Evolutionary conservation across 1,140 invertebrate genomes (phyloP).

Genomic region (Drosophila kohkoa): DNA sequence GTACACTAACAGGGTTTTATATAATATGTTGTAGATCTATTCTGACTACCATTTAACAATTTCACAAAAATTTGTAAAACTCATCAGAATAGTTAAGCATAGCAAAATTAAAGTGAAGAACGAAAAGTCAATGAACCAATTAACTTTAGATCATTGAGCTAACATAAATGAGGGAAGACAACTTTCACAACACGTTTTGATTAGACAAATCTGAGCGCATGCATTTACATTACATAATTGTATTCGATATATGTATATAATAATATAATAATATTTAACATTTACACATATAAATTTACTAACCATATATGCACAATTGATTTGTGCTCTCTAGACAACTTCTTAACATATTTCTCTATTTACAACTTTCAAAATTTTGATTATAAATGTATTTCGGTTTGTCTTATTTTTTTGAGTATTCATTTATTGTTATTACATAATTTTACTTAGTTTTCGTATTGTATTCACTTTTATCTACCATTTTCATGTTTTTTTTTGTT

Average conservation of each 20-base stretch:
- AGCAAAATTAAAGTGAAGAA: constrained; percentile 39
- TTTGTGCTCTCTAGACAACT: constrained; percentile 33
- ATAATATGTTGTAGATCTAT: constrained; percentile 7
- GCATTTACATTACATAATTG: constrained; percentile 52
- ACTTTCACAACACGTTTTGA: constrained; percentile 79
- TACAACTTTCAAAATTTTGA: constrained; percentile 45
- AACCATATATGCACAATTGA: constrained; percentile 45
- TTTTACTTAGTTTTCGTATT: constrained; percentile 17
- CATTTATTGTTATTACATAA: constrained; percentile 7
- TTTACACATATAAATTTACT: constrained; percentile 56
- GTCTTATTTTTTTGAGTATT: not conserved
- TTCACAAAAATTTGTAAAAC: not conserved
- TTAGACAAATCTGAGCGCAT: constrained; percentile 71
- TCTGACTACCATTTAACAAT: not conserved
- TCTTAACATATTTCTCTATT: constrained; percentile 31
- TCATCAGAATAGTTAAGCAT: constrained; percentile 3
- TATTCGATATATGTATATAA: too few species aligned
- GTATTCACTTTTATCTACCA: constrained; percentile 13
- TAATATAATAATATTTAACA: constrained; percentile 41
- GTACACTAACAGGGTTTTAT: constrained; percentile 45
- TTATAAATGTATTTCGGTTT: constrained; percentile 19
- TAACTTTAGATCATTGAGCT: constrained; percentile 31
- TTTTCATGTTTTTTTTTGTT: constrained; percentile 4
- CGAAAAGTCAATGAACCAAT: constrained; percentile 2
- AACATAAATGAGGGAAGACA: constrained; percentile 74